Conservation (phyloP, 1,140 invertebrate species). For the Zophobas morio region DNA sequence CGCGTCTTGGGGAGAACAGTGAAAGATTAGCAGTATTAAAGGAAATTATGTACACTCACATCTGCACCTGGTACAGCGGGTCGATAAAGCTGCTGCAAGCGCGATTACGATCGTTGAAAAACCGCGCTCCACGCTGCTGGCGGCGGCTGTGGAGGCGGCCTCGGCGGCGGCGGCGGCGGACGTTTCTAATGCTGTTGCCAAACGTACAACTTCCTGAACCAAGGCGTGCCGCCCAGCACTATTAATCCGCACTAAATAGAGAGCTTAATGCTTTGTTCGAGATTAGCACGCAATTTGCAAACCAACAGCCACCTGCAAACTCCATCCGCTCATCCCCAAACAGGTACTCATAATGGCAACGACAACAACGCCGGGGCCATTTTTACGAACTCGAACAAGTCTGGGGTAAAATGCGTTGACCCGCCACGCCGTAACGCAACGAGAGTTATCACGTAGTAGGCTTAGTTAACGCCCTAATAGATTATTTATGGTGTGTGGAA, state of each 20-base stretch:
- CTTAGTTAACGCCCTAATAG: too few species aligned
- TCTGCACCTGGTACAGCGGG: slow-evolving; percentile 48
- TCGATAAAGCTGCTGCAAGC: slow-evolving; percentile 47
- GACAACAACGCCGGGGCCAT: background rate
- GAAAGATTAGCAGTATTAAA: slow-evolving; percentile 53
- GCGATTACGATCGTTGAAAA: slow-evolving; percentile 42
- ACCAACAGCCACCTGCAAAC: slow-evolving; percentile 43
- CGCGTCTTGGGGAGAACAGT: slow-evolving; percentile 35
- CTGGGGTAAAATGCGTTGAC: too few species aligned
- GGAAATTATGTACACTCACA: slow-evolving; percentile 52
- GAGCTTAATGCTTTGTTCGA: slow-evolving; percentile 48
- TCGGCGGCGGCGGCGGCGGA: slow-evolving; percentile 5
- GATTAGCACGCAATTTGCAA: slow-evolving; percentile 49
- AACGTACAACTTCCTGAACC: slow-evolving; percentile 44
- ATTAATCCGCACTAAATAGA: slow-evolving; percentile 50
- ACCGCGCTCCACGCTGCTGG: slow-evolving; percentile 26
- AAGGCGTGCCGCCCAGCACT: slow-evolving; percentile 37
- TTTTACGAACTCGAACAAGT: too few species aligned
- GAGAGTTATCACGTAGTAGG: too few species aligned
- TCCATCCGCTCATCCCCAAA: slow-evolving; percentile 2
- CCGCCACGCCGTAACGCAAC: too few species aligned
- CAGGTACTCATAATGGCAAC: slow-evolving; percentile 7
- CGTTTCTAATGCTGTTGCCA: slow-evolving; percentile 43
- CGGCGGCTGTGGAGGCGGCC: background rate
- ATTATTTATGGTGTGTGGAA: background rate